phyloP scores from a whole-genome alignment of 2,888 invertebrate genomes.

The Drosophila ustulata region DNA sequence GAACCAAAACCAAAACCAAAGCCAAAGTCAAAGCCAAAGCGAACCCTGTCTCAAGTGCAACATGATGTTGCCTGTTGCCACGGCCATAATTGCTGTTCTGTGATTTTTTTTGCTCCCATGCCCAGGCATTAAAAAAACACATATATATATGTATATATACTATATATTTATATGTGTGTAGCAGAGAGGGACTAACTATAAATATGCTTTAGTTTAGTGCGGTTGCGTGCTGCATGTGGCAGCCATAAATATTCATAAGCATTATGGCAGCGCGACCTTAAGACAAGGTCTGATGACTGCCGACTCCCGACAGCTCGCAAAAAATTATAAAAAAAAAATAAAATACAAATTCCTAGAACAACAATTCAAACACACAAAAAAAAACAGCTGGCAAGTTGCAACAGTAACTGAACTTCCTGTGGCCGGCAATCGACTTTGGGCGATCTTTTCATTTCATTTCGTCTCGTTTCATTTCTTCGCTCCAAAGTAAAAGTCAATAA shows the following conservation, averaged over 20 bases:
- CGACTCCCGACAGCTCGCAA: constrained; percentile 2
- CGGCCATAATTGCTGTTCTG: constrained; percentile 61
- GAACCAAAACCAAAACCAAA: neutral
- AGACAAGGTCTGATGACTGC: constrained; percentile 59
- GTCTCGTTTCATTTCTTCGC: constrained; percentile 32
- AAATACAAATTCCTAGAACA: constrained; percentile 48
- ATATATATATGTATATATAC: neutral
- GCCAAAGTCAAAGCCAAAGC: constrained; percentile 34
- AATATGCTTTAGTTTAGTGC: constrained; percentile 19
- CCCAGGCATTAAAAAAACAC: constrained; percentile 10
- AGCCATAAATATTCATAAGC: constrained; percentile 55
- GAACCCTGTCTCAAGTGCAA: constrained; percentile 62
- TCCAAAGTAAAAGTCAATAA: constrained; percentile 76
- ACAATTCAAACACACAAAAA: constrained; percentile 7
- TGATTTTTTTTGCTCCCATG: constrained; percentile 53
- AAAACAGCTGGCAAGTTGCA: constrained; percentile 26
- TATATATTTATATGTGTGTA: too few relatives aligned
- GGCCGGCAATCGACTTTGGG: constrained; percentile 36
- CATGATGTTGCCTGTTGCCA: constrained; percentile 49
- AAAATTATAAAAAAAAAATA: neutral
- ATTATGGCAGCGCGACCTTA: constrained; percentile 48
- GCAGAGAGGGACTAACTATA: constrained; percentile 5
- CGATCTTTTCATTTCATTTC: constrained; percentile 55
- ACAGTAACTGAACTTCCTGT: constrained; percentile 57
- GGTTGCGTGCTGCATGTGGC: constrained; percentile 46